phyloP scores from a whole-genome alignment of 2,888 invertebrate species.

The Pyrochroa serraticornis region DNA sequence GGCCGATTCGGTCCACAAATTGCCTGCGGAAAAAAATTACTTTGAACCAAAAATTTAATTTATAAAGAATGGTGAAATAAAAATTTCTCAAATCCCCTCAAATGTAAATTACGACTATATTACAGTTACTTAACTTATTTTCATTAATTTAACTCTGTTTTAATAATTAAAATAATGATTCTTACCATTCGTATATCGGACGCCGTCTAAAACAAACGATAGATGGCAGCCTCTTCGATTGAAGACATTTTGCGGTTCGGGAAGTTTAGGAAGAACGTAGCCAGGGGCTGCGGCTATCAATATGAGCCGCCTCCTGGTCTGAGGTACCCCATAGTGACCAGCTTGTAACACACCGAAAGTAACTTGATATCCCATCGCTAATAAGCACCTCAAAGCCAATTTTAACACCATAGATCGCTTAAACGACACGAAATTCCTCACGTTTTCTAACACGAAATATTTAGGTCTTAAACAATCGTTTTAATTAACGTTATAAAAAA shows the following conservation, averaged over 20 bases:
- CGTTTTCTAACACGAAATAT: conserved; percentile 85
- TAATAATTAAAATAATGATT: background rate
- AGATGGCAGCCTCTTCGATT: conserved; percentile 69
- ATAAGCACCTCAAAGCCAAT: conserved; percentile 74
- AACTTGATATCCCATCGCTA: conserved; percentile 87
- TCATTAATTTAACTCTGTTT: too few relatives aligned
- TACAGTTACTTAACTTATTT: too few relatives aligned
- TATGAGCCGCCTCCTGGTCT: conserved; percentile 75
- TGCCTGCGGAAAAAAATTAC: conserved; percentile 48
- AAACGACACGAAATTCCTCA: conserved; percentile 84
- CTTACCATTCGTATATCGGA: conserved; percentile 53
- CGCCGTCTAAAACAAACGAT: conserved; percentile 66
- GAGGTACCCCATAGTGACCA: conserved; percentile 84
- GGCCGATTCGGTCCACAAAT: conserved; percentile 71
- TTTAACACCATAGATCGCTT: conserved; percentile 83
- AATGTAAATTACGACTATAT: too few relatives aligned
- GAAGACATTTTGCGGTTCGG: conserved; percentile 82
- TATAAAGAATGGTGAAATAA: too few relatives aligned
- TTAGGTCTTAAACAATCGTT: conserved; percentile 61
- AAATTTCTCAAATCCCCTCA: too few relatives aligned
- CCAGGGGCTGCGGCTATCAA: conserved; percentile 85
- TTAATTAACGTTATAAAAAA: background rate
- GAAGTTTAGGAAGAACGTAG: conserved; percentile 73
- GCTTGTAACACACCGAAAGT: conserved; percentile 87
- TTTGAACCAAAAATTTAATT: background rate